Evolutionary conservation across 2,113 vertebrate genomes (phyloP), one percentile per base, ranked within the genome.

Genomic region (Eublepharis macularius): DNA sequence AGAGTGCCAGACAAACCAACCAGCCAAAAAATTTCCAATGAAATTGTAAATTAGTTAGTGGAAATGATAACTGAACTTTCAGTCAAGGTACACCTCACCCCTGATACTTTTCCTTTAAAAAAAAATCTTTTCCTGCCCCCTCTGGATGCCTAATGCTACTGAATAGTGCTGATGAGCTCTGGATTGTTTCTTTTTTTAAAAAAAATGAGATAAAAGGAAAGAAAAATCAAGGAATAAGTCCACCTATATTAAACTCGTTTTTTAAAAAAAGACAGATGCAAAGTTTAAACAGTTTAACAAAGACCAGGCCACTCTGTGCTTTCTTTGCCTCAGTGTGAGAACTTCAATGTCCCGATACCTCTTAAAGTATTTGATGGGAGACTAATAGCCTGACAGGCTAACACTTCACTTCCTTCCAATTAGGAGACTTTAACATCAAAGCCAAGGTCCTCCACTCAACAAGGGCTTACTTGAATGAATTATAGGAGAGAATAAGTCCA

Each of bases 351-450:
- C 96, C 88, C 95, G 96, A 97, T 96, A 96, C 96, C 97, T 97
- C 97, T 98, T 96, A 95, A 97, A 97, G 96, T 96, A 97, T 97
- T 97, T 97, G 97, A 98, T 97, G 97, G 97, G 97, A 97, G 97
- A 97, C 97, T 98, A 97, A 98, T 97, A 98, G 96, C 96, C 97
- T 97, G 97, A 96, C 98, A 97, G 97, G 95, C 97, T 98, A 97
- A 97, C 97, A 98, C 98, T 98, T 97, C 96, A 97, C 97, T 98
- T 98, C 98, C 98, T 98, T 97, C 98, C 98, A 99, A 99, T 99
- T 98, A 98, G 97, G 96, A 96, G 96, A 94, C 96, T 97, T 97
- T 95, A 95, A 97, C 97, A 98, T 99, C 98, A 98, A 98, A 97
- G 97, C 93, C 93, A 93, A 95, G 94, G 97, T 96, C 96, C 92